Percentiles rank a stretch among this genome's conserved stretches.
These are phyloP conservation scores for Globodera rostochiensis DNA, from an alignment of 1,140 invertebrate genomes.

Conservation along the genomic window DNA sequence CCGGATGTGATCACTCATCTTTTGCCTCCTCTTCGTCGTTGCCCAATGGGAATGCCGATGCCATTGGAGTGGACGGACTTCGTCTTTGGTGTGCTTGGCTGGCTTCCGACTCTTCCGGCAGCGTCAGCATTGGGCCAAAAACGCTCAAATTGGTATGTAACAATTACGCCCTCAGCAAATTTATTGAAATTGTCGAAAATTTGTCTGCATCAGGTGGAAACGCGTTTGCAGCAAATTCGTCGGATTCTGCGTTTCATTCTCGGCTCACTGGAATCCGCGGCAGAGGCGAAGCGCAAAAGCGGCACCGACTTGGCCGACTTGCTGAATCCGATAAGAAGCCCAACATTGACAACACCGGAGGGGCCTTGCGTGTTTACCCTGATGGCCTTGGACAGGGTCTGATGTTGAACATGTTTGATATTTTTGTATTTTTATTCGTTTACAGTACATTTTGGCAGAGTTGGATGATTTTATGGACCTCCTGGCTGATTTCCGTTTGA, in stretches of 20 bases:
- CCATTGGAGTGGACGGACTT: constrained; percentile 61
- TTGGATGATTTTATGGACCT: constrained; percentile 32
- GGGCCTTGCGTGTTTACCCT: neutral
- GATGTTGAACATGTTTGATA: neutral
- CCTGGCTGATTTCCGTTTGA: constrained; percentile 31
- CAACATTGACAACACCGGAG: neutral
- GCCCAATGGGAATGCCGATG: constrained; percentile 20
- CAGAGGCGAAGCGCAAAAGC: constrained; percentile 4
- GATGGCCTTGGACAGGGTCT: constrained; percentile 20
- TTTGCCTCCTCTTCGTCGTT: constrained; percentile 23
- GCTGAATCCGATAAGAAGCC: neutral
- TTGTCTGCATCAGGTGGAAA: constrained; percentile 39
- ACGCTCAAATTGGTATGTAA: constrained; percentile 30
- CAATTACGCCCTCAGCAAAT: neutral
- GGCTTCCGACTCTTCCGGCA: constrained; percentile 50
- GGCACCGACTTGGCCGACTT: neutral
- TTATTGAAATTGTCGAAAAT: neutral
- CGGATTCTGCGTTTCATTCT: constrained; percentile 56
- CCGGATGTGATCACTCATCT: constrained; percentile 54
- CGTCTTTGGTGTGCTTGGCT: constrained; percentile 62
- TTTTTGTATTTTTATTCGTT: neutral
- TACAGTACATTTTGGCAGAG: constrained; percentile 54
- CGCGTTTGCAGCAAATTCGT: constrained; percentile 48
- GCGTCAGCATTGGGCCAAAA: constrained; percentile 50
- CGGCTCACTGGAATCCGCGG: constrained; percentile 45